Base-by-base conservation (phyloP, 2,888 invertebrate species). In the Thymelicus lineola region DNA sequence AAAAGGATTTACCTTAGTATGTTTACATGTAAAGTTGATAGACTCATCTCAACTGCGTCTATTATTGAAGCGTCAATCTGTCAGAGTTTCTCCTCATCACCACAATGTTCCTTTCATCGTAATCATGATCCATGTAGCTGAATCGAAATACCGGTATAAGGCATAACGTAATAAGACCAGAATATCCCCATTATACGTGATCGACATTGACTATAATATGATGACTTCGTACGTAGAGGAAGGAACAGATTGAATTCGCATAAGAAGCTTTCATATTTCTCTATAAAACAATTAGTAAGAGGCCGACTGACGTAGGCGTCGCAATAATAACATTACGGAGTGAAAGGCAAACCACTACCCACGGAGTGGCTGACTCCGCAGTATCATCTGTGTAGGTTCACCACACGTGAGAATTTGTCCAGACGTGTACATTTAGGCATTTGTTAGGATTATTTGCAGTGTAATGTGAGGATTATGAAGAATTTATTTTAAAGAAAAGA, bases 341-440 rank as follows among this genome's bases (percentile, higher is more conserved):
- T 89, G 89, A 90, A 90, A 91, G 90, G 91, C 82, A 87, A 86
- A 86, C 84, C 82, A 81, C 87, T 85, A 80, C 86, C 88, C 87
- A 87, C 86, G 80, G 77, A 75, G 75, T 9, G 72, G 72, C 73
- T 75, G 75, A 72, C 72, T 75, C 58, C 63, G 55, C 74, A 72
- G 74, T 69, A 76, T 70, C 78, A 78, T 75, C 75, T 74, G 71
- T 82, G 55, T 14, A 55, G 55, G 55, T 28, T 14, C 35, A 55
- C 35, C 28, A 55, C 35, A 20, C 20, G 10, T 53, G 20, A 17
- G 12, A 53, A 53, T 20, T 53, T 53, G 10, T 20, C 2, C 0
- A 3, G 10, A 53, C 20, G 12, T 48, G n/a, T 15, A 6, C 15
- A 15, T n/a, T 2, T 48, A n/a, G n/a, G n/a, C n/a, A n/a, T 48